phyloP scores from a whole-genome alignment of 2,888 invertebrate species.

The Pterostichus niger region DNA sequence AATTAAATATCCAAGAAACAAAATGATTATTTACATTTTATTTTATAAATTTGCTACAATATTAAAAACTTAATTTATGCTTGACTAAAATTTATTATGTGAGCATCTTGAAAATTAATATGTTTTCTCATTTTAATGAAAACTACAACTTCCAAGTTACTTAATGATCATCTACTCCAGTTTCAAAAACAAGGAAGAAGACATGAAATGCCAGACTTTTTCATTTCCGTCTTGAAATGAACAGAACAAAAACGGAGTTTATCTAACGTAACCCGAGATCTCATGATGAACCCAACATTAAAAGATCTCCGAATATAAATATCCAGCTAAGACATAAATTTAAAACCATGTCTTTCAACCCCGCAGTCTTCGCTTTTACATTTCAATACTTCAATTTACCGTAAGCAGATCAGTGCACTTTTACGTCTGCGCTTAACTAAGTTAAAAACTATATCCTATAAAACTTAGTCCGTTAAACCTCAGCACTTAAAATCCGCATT shows the following conservation, averaged over 20 bases:
- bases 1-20: too few species aligned
- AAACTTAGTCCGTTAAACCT: conserved; percentile 21
- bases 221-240: background rate
- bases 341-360: too few species aligned
- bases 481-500: conserved; percentile 11
- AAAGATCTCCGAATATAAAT: background rate
- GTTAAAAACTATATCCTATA: conserved; percentile 41
- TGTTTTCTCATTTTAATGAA: background rate
- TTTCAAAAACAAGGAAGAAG: background rate
- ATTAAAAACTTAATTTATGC: too few species aligned
- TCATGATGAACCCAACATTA: background rate
- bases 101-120: too few species aligned
- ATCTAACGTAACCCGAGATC: background rate
- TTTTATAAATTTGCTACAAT: too few species aligned
- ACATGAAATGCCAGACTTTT: background rate
- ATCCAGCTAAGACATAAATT: background rate
- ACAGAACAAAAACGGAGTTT: background rate
- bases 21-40: too few species aligned
- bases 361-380: background rate
- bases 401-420: conserved; percentile 28
- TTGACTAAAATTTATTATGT: too few species aligned
- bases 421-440: conserved; percentile 36
- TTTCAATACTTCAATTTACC: background rate
- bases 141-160: background rate
- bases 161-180: background rate